These are phyloP conservation scores for Sclerurus mexicanus DNA, from an alignment of 2,113 vertebrate genomes.

Conservation along the genomic window DNA sequence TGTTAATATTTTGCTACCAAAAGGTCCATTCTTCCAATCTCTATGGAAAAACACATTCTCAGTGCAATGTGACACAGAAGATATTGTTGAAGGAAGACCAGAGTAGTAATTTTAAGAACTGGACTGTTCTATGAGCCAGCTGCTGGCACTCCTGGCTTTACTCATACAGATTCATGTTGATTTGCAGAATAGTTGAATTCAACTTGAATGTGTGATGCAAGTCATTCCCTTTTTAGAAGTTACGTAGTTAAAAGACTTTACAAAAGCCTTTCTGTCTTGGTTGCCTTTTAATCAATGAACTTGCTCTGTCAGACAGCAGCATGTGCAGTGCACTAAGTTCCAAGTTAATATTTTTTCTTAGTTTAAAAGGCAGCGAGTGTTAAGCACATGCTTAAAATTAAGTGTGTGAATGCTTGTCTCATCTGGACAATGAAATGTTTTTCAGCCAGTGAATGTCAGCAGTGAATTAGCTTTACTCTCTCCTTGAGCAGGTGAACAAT, in stretches of 20 bases:
- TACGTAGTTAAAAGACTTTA: neutral
- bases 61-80: neutral
- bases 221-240: neutral
- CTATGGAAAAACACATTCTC: neutral
- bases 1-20: neutral
- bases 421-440: neutral
- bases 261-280: neutral
- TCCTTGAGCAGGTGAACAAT: neutral
- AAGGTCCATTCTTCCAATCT: neutral
- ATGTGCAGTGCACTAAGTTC: neutral
- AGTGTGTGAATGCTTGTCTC: neutral
- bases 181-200: neutral
- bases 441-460: neutral
- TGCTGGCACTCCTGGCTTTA: neutral
- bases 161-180: neutral
- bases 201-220: neutral
- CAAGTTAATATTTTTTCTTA: neutral
- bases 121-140: neutral
- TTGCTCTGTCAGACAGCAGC: neutral
- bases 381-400: conserved; percentile 7
- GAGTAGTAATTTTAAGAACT: neutral
- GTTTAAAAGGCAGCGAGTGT: neutral
- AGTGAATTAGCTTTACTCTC: neutral
- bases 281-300: neutral
- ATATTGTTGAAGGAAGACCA: neutral